Percentiles rank a stretch among this genome's conserved stretches.
Conservation (phyloP, 2,113 vertebrate species). For the Elanus axillaris region DNA sequence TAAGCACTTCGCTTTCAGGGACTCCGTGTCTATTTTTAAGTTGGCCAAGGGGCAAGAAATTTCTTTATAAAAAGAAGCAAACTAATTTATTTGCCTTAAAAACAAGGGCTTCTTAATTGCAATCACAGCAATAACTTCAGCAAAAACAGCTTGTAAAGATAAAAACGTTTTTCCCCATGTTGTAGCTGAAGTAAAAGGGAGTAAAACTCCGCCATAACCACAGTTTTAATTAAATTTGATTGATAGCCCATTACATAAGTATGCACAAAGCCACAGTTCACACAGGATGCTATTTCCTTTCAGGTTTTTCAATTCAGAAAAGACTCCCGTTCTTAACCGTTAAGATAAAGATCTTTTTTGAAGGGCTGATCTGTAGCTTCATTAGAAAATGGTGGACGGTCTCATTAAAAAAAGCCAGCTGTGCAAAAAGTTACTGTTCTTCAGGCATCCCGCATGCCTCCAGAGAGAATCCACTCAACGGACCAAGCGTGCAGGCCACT, state of each 20-base stretch:
- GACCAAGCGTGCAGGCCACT: accelerated
- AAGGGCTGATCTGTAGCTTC: background rate
- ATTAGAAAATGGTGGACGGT: background rate
- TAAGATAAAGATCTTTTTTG: background rate
- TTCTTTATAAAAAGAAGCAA: background rate
- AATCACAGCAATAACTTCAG: background rate
- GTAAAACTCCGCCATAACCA: background rate
- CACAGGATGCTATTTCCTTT: background rate
- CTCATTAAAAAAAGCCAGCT: background rate
- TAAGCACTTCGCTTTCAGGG: background rate
- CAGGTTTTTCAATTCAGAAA: background rate
- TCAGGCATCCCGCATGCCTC: background rate
- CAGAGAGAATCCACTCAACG: background rate
- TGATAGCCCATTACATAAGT: background rate
- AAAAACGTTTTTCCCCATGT: background rate
- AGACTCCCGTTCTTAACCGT: background rate
- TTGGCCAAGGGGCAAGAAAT: background rate
- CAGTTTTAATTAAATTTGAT: slow-evolving; percentile 41
- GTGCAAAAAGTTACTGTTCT: background rate
- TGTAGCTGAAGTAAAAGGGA: background rate
- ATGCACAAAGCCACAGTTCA: background rate
- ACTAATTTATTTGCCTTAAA: background rate
- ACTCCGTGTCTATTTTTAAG: background rate
- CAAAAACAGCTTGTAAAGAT: background rate
- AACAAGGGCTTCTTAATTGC: background rate